These are phyloP conservation scores for Brachycybe producta DNA, from an alignment of 2,888 invertebrate species.

Conservation along the genomic window DNA sequence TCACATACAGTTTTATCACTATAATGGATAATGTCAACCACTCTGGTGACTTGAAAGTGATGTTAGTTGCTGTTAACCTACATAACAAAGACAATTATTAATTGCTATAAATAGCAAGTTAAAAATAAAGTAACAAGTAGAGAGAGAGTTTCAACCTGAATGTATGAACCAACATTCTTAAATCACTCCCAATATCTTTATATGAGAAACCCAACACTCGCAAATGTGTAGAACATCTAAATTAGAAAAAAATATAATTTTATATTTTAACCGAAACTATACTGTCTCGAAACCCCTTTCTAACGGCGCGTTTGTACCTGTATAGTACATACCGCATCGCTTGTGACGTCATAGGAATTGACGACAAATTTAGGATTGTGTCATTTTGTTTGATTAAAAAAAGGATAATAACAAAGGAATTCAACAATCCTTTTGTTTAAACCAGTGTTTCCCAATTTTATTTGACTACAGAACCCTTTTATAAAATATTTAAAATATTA, in stretches of 20 bases:
- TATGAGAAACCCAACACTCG: background rate
- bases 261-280: background rate
- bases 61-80: slow-evolving; percentile 53
- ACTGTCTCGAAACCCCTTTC: background rate
- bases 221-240: background rate
- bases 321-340: no score
- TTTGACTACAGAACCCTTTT: no score
- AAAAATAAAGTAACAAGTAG: background rate
- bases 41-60: slow-evolving; percentile 54
- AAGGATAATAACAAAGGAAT: no score
- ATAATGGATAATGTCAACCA: slow-evolving; percentile 58
- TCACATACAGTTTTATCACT: slow-evolving; percentile 50
- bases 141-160: slow-evolving; percentile 3
- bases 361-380: no score
- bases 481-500: no score
- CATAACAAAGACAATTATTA: slow-evolving; percentile 42
- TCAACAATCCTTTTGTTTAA: no score
- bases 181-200: background rate
- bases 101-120: no score
- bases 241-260: background rate
- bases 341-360: no score
- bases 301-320: no score
- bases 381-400: no score
- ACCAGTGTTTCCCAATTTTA: no score
- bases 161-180: slow-evolving; percentile 7